Evolutionary conservation across 2,797 vertebrate species (phyloP).

Genomic region (Ceryle rudis): DNA sequence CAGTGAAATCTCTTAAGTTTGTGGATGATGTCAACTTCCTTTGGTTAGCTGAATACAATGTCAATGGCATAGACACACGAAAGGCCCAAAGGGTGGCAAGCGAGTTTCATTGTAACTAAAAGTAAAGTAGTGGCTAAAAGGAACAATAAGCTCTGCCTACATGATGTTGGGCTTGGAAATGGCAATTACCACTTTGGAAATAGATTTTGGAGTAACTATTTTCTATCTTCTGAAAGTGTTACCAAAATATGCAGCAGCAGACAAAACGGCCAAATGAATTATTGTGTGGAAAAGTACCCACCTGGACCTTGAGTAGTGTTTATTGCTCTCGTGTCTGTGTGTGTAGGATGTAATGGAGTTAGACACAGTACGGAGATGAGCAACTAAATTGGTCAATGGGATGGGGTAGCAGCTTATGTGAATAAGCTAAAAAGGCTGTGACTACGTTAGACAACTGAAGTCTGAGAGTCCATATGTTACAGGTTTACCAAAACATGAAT

Average conservation of each 20-base stretch:
- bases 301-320: neutral
- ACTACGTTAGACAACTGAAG: neutral
- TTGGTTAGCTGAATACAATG: neutral
- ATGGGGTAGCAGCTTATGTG: accelerated
- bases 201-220: neutral
- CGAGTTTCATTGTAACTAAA: neutral
- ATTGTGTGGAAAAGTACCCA: neutral
- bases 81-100: neutral
- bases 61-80: neutral
- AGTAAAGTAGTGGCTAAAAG: neutral
- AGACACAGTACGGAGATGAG: neutral
- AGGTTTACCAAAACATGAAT: neutral
- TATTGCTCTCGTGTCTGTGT: neutral
- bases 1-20: neutral
- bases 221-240: neutral
- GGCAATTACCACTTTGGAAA: neutral
- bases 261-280: neutral
- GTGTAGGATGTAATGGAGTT: neutral
- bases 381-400: neutral
- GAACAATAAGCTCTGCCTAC: neutral
- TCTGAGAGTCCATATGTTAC: neutral
- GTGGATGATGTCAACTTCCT: neutral
- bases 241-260: neutral
- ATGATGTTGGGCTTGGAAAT: neutral
- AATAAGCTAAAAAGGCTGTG: neutral